Base-by-base conservation (phyloP, 2,888 invertebrate species). In the Griposia aprilina region DNA sequence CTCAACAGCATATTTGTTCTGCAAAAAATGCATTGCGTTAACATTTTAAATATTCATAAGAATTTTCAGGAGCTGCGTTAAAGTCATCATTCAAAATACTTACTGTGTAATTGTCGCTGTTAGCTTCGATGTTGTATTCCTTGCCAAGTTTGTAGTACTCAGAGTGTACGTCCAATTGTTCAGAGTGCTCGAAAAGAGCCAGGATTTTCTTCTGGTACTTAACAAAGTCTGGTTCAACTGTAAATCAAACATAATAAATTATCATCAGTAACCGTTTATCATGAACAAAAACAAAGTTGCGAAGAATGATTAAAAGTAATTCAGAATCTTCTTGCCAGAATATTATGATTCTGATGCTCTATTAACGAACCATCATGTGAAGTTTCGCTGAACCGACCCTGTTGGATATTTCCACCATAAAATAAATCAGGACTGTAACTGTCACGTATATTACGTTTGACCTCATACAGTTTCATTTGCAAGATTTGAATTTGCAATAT, bases 1-100 rank as follows among this genome's bases (percentile, higher is more conserved):
- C 65, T 95, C 92, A 3, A 97, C 95, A 1, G 94, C 94, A 82
- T 94, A 92, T 79, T 94, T 93, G 86, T 97, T 94, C 96, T 97
- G 92, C 26, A 88, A 92, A 92, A 59, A 77, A 65, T n/a, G 1
- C 0, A 52, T 69, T 30, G 0, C 3, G 2, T 76, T 82, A 52
- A 36, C 1, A 45, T 4, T 2, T 73, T 52, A 74, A 59, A 52
- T 23, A 15, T 10, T 6, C 8, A 15, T 4, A 57, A 17, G 0
- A n/a, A 23, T 17, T 50, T 59, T 8, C 4, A 10, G 1, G 6
- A 59, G 13, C 2, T 41, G 3, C 13, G 6, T 62, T 59, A 10
- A 50, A 36, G 15, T 71, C 1, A 5, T 0, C 41, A 41, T 10
- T 20, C n/a, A n/a, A 74, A 45, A 57, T n/a, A 75, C 84, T 83